Conservation (phyloP, 2,888 invertebrate genomes). For the Patella pellucida region DNA sequence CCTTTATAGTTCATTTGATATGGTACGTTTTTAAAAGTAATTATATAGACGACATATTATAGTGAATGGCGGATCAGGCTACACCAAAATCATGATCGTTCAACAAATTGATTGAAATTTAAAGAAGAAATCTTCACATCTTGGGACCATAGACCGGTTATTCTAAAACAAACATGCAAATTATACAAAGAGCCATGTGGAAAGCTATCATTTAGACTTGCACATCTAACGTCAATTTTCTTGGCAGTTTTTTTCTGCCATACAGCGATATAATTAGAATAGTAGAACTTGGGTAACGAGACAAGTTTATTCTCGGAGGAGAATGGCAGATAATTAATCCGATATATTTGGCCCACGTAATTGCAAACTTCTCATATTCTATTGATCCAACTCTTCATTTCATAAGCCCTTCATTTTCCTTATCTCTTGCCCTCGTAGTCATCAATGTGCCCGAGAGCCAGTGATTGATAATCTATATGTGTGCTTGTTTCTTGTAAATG, state of each 20-base stretch:
- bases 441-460: constrained; percentile 6
- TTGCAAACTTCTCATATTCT: constrained; percentile 21
- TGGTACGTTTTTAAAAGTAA: too few species aligned
- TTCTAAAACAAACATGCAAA: constrained; percentile 12
- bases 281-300: constrained; percentile 19
- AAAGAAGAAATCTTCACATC: too few species aligned
- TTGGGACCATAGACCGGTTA: too few species aligned
- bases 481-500: constrained; percentile 18
- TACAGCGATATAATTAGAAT: constrained; percentile 16
- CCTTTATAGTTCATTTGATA: too few species aligned
- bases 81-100: too few species aligned
- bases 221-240: constrained; percentile 17
- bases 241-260: constrained; percentile 16
- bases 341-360: constrained; percentile 27
- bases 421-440: constrained; percentile 19
- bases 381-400: constrained; percentile 24
- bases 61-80: too few species aligned
- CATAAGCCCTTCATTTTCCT: constrained; percentile 28
- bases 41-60: too few species aligned
- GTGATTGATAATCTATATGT: constrained; percentile 16
- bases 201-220: constrained; percentile 19
- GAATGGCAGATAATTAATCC: constrained; percentile 23
- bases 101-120: too few species aligned
- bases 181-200: constrained; percentile 22
- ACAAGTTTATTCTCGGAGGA: constrained; percentile 14